Evolutionary conservation across 2,888 invertebrate species (phyloP).

Genomic region (Dexiosoma caninum): DNA sequence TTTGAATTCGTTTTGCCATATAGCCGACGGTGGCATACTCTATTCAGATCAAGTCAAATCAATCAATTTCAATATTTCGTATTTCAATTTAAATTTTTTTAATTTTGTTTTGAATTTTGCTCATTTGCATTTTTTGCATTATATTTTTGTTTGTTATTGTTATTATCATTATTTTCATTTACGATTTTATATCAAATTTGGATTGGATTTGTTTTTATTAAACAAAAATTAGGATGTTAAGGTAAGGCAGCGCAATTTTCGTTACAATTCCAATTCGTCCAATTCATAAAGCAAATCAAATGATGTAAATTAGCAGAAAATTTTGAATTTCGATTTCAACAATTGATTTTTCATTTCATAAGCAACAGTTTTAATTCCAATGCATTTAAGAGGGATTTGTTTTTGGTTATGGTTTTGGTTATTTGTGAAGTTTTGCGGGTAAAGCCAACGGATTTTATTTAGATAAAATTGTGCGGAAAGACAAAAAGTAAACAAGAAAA

Average conservation of each 20-base stretch:
- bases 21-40: constrained; percentile 99
- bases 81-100: constrained; percentile 39
- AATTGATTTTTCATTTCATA: too few relatives aligned
- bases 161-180: too few relatives aligned
- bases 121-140: constrained; percentile 35
- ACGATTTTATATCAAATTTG: too few relatives aligned
- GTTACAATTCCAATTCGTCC: constrained; percentile 36
- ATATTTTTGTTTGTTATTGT: constrained; percentile 25
- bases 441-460: constrained; percentile 55
- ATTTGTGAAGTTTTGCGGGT: constrained; percentile 59
- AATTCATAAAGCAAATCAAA: constrained; percentile 28
- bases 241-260: constrained; percentile 41
- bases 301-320: constrained; percentile 21
- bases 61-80: constrained; percentile 54
- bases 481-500: constrained; percentile 53
- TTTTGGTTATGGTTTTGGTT: constrained; percentile 49
- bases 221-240: constrained; percentile 39
- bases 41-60: constrained; percentile 76
- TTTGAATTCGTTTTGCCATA: constrained; percentile 97
- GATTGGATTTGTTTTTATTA: constrained; percentile 24
- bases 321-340: constrained; percentile 44
- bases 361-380: constrained; percentile 64
- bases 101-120: constrained; percentile 28
- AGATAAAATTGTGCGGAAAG: constrained; percentile 47
- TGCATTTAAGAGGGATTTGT: constrained; percentile 52